phyloP scores from a whole-genome alignment of 2,113 vertebrate species.

The Sinocyclocheilus grahami region DNA sequence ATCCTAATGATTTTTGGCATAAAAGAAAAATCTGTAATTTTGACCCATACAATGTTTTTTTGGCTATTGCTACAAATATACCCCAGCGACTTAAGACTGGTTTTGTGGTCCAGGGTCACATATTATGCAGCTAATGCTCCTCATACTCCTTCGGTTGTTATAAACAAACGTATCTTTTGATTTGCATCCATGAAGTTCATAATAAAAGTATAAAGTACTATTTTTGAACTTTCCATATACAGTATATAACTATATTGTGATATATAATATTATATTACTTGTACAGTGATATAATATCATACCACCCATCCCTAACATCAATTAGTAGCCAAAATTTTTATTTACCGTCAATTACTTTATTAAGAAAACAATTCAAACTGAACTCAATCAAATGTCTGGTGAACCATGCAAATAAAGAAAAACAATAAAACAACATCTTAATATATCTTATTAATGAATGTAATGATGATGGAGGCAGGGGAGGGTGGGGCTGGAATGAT shows the following conservation, averaged over 20 bases:
- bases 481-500: constrained; percentile 34
- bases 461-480: constrained; percentile 28
- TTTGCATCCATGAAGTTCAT: neutral
- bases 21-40: no score
- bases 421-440: constrained; percentile 36
- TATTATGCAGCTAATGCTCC: neutral
- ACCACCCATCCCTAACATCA: constrained; percentile 29
- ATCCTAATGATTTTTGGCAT: no score
- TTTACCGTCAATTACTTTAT: constrained; percentile 30
- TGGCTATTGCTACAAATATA: no score
- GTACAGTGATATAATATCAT: neutral
- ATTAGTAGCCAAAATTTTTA: constrained; percentile 53
- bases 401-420: constrained; percentile 65
- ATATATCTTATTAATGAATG: constrained; percentile 40
- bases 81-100: no score
- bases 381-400: constrained; percentile 38
- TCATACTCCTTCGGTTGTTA: neutral
- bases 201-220: neutral
- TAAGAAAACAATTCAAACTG: constrained; percentile 30
- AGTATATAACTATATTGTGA: neutral
- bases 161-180: neutral
- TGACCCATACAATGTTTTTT: no score
- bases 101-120: no score
- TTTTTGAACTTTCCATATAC: neutral
- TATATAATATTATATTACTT: neutral